phyloP scores from a whole-genome alignment of 2,888 invertebrate species.

The Temnothorax ravouxi region DNA sequence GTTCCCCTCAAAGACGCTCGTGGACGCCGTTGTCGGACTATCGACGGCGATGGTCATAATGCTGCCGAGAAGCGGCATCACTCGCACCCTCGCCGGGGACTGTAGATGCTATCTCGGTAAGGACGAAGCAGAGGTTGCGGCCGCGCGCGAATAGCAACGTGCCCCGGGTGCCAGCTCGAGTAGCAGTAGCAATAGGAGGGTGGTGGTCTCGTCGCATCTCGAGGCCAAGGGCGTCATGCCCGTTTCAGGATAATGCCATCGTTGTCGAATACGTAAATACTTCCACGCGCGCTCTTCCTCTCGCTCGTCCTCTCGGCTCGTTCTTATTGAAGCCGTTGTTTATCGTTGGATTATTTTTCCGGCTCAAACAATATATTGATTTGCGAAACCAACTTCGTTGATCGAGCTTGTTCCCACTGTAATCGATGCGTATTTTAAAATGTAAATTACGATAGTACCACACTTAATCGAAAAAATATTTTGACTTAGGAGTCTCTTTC shows the following conservation, averaged over 20 bases:
- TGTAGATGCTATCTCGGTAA: constrained; percentile 80
- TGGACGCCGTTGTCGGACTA: constrained; percentile 82
- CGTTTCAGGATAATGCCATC: constrained; percentile 79
- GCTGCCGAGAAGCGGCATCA: constrained; percentile 82
- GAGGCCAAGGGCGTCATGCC: constrained; percentile 82
- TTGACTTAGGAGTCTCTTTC: not conserved
- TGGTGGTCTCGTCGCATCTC: constrained; percentile 82
- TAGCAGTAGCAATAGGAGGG: constrained; percentile 78
- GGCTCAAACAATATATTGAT: not conserved
- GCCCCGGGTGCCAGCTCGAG: constrained; percentile 76
- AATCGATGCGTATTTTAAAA: constrained; percentile 30
- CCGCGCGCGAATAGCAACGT: constrained; percentile 70
- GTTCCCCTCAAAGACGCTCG: constrained; percentile 84
- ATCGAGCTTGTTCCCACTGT: constrained; percentile 3
- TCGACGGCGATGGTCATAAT: constrained; percentile 83
- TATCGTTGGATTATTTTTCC: not conserved
- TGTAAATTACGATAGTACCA: not conserved
- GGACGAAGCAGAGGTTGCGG: constrained; percentile 62
- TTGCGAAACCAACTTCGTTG: not conserved
- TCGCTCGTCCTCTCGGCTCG: constrained; percentile 10
- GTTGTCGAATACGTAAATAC: constrained; percentile 63
- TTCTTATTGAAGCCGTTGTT: constrained; percentile 19
- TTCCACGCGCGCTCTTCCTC: constrained; percentile 20
- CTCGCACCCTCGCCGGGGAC: constrained; percentile 82
- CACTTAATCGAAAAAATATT: not conserved